A percentile compares a stretch with the other conserved stretches of the same genome.
Evolutionary conservation across 2,888 invertebrate genomes (phyloP).

Genomic region (Nephrotoma flavescens): DNA sequence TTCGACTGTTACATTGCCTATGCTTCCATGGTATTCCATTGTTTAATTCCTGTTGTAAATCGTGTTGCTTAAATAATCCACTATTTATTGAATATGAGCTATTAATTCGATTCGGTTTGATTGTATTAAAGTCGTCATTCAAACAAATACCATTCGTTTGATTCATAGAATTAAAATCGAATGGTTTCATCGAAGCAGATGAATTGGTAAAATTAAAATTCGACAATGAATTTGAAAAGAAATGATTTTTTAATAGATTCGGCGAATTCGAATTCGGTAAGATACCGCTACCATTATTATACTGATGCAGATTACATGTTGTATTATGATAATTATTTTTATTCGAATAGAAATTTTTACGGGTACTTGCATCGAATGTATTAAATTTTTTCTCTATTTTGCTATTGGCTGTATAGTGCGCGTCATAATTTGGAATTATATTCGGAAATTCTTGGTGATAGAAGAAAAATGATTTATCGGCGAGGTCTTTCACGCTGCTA

Average conservation of each 20-base stretch:
- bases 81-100: slow-evolving; percentile 8
- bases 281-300: neutral
- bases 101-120: slow-evolving; percentile 7
- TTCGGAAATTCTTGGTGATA: slow-evolving; percentile 16
- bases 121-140: slow-evolving; percentile 16
- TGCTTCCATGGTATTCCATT: slow-evolving; percentile 33
- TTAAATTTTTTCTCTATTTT: slow-evolving; percentile 22
- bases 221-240: slow-evolving; percentile 30
- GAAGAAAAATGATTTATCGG: slow-evolving; percentile 13
- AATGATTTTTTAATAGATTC: slow-evolving; percentile 18
- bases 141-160: neutral
- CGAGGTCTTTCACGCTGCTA: slow-evolving; percentile 7
- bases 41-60: slow-evolving; percentile 7
- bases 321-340: neutral
- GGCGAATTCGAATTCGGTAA: neutral
- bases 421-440: slow-evolving; percentile 15
- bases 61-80: slow-evolving; percentile 20
- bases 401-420: neutral
- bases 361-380: slow-evolving; percentile 24
- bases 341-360: slow-evolving; percentile 16
- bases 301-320: slow-evolving; percentile 16
- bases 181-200: slow-evolving; percentile 8
- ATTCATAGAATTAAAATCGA: neutral
- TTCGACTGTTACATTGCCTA: slow-evolving; percentile 30
- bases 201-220: slow-evolving; percentile 23